Evolutionary conservation across 2,888 invertebrate genomes (phyloP), one percentile per base, ranked within the genome.

Genomic region (Cenopis cana): DNA sequence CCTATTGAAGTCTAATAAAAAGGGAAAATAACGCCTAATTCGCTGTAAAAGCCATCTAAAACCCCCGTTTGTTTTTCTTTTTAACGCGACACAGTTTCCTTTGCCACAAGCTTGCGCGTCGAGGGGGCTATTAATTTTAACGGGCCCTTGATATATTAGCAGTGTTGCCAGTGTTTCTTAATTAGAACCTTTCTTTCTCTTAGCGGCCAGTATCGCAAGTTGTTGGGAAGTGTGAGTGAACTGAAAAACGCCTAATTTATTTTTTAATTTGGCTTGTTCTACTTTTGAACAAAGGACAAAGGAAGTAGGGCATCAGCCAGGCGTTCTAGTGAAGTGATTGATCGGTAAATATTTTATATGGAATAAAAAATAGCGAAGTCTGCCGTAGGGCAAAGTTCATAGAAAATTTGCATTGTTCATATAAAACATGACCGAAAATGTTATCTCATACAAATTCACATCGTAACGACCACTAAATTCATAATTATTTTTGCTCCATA

Each of bases 161-260:
- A 74, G 77, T 76, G 81, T 83, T 82, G 62, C 52, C 52, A 62
- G 62, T 52, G 62, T 52, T 52, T 82, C 81, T 81, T 87, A 86
- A 89, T 87, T 86, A 83, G 80, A 78, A 75, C 74, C 73, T 83
- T 83, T n/a, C n/a, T n/a, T 81, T 78, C 77, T 77, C 78, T 80
- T 74, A 74, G 57, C 54, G 68, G 36, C 57, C 60, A 67, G 70
- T 73, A 71, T 71, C 68, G 69, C 64, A 67, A 64, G 60, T 62
- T 18, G 59, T 66, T 33, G 56, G 69, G 38, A 64, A 64, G 66
- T 54, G 71, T 66, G 61, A 67, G 71, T 66, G 61, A 67, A 46
- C 50, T 56, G 62, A 68, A 68, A 72, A 72, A 72, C 56, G 33
- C 62, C 72, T 71, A 61, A 71, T 66, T 61, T 67, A 38, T 61